Evolutionary conservation across 2,888 invertebrate genomes (phyloP).

Genomic region (Eupsilia transversa): DNA sequence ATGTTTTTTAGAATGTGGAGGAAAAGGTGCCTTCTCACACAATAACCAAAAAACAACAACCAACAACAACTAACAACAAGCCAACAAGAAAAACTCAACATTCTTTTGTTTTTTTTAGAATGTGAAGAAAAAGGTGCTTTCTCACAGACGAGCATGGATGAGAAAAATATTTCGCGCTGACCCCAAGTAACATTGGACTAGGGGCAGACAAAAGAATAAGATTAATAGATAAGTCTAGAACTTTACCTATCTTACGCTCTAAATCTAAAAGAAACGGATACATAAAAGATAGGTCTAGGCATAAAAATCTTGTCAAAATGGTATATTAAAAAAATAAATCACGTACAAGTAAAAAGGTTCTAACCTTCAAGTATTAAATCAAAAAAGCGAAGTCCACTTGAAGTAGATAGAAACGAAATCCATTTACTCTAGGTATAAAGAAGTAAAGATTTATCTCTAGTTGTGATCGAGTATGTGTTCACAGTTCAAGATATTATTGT

Average conservation of each 20-base stretch:
- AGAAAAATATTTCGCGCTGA: neutral
- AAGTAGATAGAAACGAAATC: slow-evolving; percentile 47
- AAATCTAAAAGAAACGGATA: neutral
- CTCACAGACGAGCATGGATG: neutral
- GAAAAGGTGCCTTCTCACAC: too few species aligned
- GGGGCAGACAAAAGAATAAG: neutral
- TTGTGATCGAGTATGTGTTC: slow-evolving; percentile 27
- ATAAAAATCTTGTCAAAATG: neutral
- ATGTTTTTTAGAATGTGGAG: too few species aligned
- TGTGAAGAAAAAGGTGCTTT: neutral
- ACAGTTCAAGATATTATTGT: slow-evolving; percentile 39
- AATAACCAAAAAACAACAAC: too few species aligned
- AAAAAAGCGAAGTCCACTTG: slow-evolving; percentile 8
- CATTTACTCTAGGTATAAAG: slow-evolving; percentile 37
- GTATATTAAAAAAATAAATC: slow-evolving; percentile 24
- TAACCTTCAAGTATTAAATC: slow-evolving; percentile 36
- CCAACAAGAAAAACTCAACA: neutral
- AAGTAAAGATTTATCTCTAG: slow-evolving; percentile 38
- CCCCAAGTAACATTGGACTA: neutral
- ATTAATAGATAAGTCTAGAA: neutral
- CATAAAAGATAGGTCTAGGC: neutral
- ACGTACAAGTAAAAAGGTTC: slow-evolving; percentile 19
- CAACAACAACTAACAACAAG: too few species aligned
- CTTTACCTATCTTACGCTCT: too few species aligned
- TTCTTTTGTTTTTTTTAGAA: neutral